A percentile compares a stretch with the other conserved stretches of the same genome.
Evolutionary conservation across 2,888 invertebrate genomes (phyloP).

Genomic region (Thumatha senex): DNA sequence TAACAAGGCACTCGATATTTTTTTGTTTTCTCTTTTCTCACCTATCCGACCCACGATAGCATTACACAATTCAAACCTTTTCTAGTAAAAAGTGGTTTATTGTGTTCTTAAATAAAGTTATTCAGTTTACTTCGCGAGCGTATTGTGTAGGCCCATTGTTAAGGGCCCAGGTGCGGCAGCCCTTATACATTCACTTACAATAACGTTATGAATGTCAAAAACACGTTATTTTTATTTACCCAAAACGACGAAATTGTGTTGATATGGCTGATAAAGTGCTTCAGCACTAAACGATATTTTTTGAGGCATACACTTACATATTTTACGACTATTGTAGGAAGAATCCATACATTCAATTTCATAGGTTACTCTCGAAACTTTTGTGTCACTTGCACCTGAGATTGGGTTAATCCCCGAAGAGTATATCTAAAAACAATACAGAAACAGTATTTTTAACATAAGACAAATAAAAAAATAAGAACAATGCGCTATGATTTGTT

Average conservation of each 20-base stretch:
- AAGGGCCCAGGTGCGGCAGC: slow-evolving; percentile 65
- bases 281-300: slow-evolving; percentile 35
- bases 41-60: slow-evolving; percentile 50
- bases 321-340: background rate
- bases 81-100: slow-evolving; percentile 79
- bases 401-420: too few relatives aligned
- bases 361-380: background rate
- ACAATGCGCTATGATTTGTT: too few relatives aligned
- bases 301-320: slow-evolving; percentile 5
- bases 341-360: background rate
- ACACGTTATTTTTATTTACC: slow-evolving; percentile 72
- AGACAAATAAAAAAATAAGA: too few relatives aligned
- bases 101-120: slow-evolving; percentile 82
- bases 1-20: slow-evolving; percentile 13
- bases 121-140: slow-evolving; percentile 71
- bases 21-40: slow-evolving; percentile 49
- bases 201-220: slow-evolving; percentile 78
- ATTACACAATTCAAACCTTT: slow-evolving; percentile 66
- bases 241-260: slow-evolving; percentile 55
- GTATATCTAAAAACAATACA: too few relatives aligned
- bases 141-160: slow-evolving; percentile 73
- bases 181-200: slow-evolving; percentile 64
- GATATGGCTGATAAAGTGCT: slow-evolving; percentile 53
- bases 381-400: too few relatives aligned
- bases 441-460: too few relatives aligned